Percentiles rank a stretch among this genome's conserved stretches.
phyloP scores from a whole-genome alignment of 1,140 invertebrate genomes.

The Sitophilus oryzae region DNA sequence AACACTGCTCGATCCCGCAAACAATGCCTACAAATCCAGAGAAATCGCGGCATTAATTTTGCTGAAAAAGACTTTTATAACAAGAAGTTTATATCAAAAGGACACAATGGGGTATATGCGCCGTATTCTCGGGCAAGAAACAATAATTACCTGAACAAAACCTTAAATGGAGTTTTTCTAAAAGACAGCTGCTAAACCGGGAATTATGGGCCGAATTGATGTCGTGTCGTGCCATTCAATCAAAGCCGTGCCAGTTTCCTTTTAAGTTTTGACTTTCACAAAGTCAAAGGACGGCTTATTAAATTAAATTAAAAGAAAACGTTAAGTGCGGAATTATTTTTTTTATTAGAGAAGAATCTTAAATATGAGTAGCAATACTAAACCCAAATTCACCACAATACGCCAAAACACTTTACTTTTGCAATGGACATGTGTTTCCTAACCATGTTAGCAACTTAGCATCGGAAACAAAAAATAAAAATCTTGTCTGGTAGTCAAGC shows the following conservation, averaged over 20 bases:
- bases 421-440: too few relatives aligned
- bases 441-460: too few relatives aligned
- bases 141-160: background rate
- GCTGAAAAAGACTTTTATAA: background rate
- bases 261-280: background rate
- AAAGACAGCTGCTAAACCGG: background rate
- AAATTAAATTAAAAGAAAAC: too few relatives aligned
- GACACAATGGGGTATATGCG: background rate
- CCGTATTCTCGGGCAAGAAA: background rate
- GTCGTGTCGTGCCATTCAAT: background rate
- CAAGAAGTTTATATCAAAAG: background rate
- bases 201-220: background rate
- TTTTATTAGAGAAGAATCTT: too few relatives aligned
- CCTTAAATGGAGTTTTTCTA: background rate
- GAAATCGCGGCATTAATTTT: background rate
- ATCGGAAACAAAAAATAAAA: too few relatives aligned
- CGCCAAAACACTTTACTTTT: too few relatives aligned
- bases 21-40: background rate
- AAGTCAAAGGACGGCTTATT: background rate
- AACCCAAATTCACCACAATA: background rate
- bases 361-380: too few relatives aligned
- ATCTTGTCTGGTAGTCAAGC: too few relatives aligned
- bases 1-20: background rate
- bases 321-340: too few relatives aligned
- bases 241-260: background rate